Base-by-base conservation (phyloP, 1,140 invertebrate genomes). In the Heliconius nattereri region DNA sequence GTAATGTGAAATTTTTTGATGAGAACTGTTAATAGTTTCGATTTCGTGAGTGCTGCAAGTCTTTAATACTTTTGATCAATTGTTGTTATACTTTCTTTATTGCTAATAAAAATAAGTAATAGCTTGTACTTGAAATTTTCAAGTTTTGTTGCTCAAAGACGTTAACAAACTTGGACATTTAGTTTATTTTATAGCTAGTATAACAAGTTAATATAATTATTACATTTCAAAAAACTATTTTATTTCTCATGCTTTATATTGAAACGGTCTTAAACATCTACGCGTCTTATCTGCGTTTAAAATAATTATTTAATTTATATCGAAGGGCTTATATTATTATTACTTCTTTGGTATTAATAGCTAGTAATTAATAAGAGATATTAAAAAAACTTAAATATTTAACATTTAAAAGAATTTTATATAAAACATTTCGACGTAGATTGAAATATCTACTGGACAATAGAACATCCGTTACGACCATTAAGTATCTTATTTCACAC, bases 401-500 rank as follows among this genome's bases (percentile, higher is more conserved):
- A 75, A 75, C 73, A 32, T 71, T 35, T 71, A 37, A 0, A 19
- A 71, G 13, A 71, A 71, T 23, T 75, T 35, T 40, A 79, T 73
- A 66, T 57, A 73, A 81, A 40, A 72, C 29, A 76, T 76, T 73
- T 71, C 73, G 78, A 83, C 80, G 75, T 75, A 87, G 78, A 81
- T 85, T 83, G 73, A 79, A 84, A 81, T 81, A 83, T 85, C 81
- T 83, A 83, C 80, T 83, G 75, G 84, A 85, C 86, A 89, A 89
- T 86, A 87, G 84, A 57, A 81, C 81, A 86, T 87, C 84, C 86
- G 86, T 87, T 87, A 85, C 85, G 81, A 87, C 81, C 83, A 87
- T 89, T 90, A 90, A 90, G 84, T 88, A 91, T 91, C 88, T 86
- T 86, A 91, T 92, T 93, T 93, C 90, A 92, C 91, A 93, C 90